Evolutionary conservation across 2,113 vertebrate species (phyloP), one percentile per base, ranked within the genome.

Genomic region (Donacobius atricapilla): DNA sequence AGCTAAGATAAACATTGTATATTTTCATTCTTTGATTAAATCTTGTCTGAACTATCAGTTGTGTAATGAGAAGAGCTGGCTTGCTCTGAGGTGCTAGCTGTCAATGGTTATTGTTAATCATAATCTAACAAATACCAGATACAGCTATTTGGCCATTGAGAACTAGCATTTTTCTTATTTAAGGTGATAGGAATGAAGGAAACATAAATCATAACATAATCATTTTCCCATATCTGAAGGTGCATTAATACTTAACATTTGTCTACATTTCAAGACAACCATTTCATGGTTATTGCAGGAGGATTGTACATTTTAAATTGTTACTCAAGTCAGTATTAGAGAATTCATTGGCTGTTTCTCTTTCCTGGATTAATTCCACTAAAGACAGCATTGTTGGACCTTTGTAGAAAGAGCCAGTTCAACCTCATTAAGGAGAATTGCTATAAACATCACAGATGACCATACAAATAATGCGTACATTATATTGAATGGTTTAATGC

Each of bases 141-240:
- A 85, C 71, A 64, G 56, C 86, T 96, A 79, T 60, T 95, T 93
- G 95, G 95, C 95, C 85, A 93, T 35, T 73, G 91, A 95, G 90
- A 95, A 56, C 76, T 53, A 88, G 31, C 91, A 92, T 97, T 97
- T 96, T 96, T 97, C 97, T 97, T 96, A 94, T 96, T 98, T 96
- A 92, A 94, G 91, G 82, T 90, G 96, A 97, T 92, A 92, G 95
- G 96, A 95, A 75, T 97, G 97, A 97, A 90, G 91, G 96, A 88
- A 68, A 51, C 94, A 96, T 97, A 97, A 97, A 97, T 97, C 96
- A 97, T 64, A 94, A 87, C 7, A 9, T 84, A 94, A 78, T 91
- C 90, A 91, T 91, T 96, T 94, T 83, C 45, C 86, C 42, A 9
- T 94, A 87, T 64, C 89, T 73, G 30, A 81, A 80, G 33, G 54